Conservation (phyloP, 1,140 invertebrate species). For the Metopolophium dirhodum region DNA sequence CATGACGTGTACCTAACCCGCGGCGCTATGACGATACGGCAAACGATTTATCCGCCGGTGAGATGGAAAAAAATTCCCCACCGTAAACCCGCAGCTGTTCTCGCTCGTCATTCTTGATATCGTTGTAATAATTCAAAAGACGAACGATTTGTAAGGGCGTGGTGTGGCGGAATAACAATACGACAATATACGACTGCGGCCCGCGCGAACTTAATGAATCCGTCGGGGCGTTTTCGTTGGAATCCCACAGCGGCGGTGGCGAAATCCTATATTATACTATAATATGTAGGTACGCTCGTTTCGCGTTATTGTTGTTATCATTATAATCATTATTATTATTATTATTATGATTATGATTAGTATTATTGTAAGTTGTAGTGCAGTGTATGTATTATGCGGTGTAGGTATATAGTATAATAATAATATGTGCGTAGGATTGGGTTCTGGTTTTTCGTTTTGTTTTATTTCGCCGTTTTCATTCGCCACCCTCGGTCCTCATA, state of each 20-base stretch:
- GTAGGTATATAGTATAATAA: neutral
- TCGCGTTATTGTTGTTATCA: neutral
- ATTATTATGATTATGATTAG: neutral
- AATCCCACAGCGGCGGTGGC: neutral
- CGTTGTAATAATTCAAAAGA: conserved; percentile 30
- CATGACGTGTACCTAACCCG: neutral
- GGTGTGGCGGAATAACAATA: neutral
- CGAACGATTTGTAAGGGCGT: conserved; percentile 7
- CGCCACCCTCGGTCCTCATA: conserved; percentile 15
- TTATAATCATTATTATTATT: neutral
- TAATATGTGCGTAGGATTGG: neutral
- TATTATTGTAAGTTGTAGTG: neutral
- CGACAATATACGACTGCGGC: neutral
- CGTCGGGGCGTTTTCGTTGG: conserved; percentile 25
- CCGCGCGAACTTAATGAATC: conserved; percentile 17
- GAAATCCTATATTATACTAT: neutral
- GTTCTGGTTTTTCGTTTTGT: neutral
- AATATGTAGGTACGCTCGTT: neutral
- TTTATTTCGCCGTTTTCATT: neutral
- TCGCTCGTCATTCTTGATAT: neutral
- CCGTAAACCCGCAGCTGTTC: neutral
- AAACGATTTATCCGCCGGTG: neutral
- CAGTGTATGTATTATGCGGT: neutral
- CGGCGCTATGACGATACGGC: neutral
- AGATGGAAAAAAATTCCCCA: neutral